Evolutionary conservation across 2,797 vertebrate genomes (phyloP).

Genomic region (Triplophysa bombifrons): DNA sequence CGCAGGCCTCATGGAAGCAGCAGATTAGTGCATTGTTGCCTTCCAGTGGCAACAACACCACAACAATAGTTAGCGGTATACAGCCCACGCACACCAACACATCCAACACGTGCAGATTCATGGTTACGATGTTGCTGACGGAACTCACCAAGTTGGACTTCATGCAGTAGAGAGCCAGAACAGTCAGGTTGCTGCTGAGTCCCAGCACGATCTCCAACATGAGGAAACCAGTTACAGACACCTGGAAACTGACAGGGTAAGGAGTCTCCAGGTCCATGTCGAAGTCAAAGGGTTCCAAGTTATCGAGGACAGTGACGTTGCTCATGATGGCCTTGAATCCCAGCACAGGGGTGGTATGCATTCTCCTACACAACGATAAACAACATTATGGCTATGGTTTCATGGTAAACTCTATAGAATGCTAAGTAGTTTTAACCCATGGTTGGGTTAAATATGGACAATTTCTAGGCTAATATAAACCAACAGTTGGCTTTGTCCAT

Average conservation of each 20-base stretch:
- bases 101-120: constrained; percentile 98
- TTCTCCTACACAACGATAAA: constrained; percentile 74
- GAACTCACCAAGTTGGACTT: constrained; percentile 99
- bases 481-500: too few relatives aligned
- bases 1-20: constrained; percentile 98
- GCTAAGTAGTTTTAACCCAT: too few relatives aligned
- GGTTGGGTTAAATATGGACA: too few relatives aligned
- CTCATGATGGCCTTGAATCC: constrained; percentile 95
- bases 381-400: neutral
- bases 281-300: constrained; percentile 85
- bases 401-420: neutral
- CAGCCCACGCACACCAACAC: constrained; percentile 96
- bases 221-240: constrained; percentile 94
- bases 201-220: constrained; percentile 97
- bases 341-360: constrained; percentile 79
- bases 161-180: constrained; percentile 98
- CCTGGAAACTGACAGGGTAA: constrained; percentile 91
- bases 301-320: constrained; percentile 93
- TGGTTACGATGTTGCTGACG: constrained; percentile 98
- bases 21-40: constrained; percentile 92
- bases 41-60: constrained; percentile 91
- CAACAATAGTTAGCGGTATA: constrained; percentile 95
- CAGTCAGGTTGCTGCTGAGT: constrained; percentile 97
- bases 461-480: too few relatives aligned
- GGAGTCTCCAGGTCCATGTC: constrained; percentile 88